Evolutionary conservation across 2,888 invertebrate species (phyloP).

Genomic region (Polymixis flavicincta): DNA sequence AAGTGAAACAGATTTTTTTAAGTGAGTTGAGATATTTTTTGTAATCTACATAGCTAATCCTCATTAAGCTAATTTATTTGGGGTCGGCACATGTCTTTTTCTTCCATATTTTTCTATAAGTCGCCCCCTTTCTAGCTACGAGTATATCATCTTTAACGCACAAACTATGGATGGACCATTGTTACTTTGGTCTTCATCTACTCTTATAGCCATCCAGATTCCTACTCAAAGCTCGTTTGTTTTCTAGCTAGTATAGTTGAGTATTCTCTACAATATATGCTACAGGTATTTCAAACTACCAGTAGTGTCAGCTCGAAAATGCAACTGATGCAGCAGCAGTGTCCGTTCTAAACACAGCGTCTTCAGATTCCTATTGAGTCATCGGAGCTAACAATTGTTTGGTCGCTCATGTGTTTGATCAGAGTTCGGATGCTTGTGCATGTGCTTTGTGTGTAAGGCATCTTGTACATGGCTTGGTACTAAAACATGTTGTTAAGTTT

Average conservation of each 20-base stretch:
- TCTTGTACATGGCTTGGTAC: slow-evolving; percentile 3
- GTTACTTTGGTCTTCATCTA: neutral
- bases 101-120: neutral
- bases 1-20: too few relatives aligned
- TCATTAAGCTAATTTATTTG: too few relatives aligned
- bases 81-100: too few relatives aligned
- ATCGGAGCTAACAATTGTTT: slow-evolving; percentile 45
- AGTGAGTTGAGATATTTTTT: too few relatives aligned
- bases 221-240: neutral
- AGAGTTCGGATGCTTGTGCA: slow-evolving; percentile 34
- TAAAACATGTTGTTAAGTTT: slow-evolving; percentile 32
- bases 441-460: slow-evolving; percentile 36
- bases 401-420: slow-evolving; percentile 33
- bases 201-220: neutral
- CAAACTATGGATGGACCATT: too few relatives aligned
- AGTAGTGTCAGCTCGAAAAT: slow-evolving; percentile 11
- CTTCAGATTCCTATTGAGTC: slow-evolving; percentile 40
- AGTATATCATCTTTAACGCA: neutral
- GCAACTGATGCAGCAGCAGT: neutral
- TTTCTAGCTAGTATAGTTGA: neutral
- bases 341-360: neutral
- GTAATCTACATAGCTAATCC: too few relatives aligned
- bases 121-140: too few relatives aligned
- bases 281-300: neutral
- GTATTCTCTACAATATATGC: neutral